Percentiles rank a stretch among this genome's conserved stretches.
Conservation (phyloP, 2,797 vertebrate genomes). For the Xyrichtys novacula region DNA sequence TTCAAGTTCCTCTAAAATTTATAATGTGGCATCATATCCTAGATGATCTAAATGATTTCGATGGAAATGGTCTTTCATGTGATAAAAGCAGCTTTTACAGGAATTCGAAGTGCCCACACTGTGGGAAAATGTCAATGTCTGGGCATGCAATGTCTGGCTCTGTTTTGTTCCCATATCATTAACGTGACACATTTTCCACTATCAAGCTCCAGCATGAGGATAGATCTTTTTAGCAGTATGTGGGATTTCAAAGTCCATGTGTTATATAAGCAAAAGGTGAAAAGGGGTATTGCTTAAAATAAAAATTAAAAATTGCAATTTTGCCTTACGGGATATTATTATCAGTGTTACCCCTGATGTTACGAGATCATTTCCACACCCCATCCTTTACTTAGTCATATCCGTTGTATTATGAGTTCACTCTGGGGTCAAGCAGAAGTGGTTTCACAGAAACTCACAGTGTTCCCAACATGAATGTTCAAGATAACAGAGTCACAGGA, state of each 20-base stretch:
- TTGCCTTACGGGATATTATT: too few species aligned
- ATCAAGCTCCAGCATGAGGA: neutral
- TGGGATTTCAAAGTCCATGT: neutral
- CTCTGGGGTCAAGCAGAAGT: neutral
- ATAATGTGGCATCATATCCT: neutral
- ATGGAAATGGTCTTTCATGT: neutral
- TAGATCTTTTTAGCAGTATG: neutral
- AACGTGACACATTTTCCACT: neutral
- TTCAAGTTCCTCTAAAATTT: neutral
- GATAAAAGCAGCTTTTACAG: constrained; percentile 2
- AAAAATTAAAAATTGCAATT: too few species aligned
- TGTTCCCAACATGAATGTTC: neutral
- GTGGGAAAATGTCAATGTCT: constrained; percentile 28
- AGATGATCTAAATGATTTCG: neutral
- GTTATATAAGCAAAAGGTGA: too few species aligned
- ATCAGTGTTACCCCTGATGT: neutral
- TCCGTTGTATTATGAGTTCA: constrained; percentile 1
- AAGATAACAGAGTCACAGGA: constrained; percentile 17
- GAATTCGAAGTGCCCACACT: constrained; percentile 2
- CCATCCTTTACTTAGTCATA: constrained; percentile 12
- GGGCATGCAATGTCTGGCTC: neutral
- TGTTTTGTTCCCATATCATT: too few species aligned
- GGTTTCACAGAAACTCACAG: constrained; percentile 1
- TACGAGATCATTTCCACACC: neutral
- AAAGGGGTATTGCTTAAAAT: too few species aligned